phyloP scores from a whole-genome alignment of 2,113 vertebrate genomes.

The Eurypyga helias region DNA sequence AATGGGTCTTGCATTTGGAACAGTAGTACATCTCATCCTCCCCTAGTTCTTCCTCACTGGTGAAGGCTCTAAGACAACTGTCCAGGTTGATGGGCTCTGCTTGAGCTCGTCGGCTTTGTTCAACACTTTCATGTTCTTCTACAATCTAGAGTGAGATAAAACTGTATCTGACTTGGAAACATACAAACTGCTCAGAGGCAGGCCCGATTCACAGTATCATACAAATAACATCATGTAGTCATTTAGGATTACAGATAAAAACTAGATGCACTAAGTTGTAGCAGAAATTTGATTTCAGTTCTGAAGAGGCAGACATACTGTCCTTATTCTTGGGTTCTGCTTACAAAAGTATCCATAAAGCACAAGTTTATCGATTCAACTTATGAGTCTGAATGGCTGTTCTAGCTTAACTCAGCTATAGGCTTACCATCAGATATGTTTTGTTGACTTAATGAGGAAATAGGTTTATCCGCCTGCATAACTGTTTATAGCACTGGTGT shows the following conservation, averaged over 20 bases:
- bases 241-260: neutral
- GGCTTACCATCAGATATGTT: neutral
- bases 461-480: neutral
- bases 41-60: conserved; percentile 94
- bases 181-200: neutral
- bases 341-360: neutral
- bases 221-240: neutral
- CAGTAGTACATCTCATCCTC: conserved; percentile 99
- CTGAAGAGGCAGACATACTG: neutral
- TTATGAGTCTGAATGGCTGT: neutral
- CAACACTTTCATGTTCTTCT: conserved; percentile 95
- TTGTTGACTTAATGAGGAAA: neutral
- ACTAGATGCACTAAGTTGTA: fast-evolving
- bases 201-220: neutral
- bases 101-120: conserved; percentile 91
- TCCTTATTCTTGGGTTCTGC: neutral
- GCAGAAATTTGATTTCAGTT: neutral
- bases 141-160: conserved; percentile 81
- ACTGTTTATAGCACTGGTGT: neutral
- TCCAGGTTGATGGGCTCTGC: conserved; percentile 97
- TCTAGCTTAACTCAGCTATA: neutral
- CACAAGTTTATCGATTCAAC: neutral
- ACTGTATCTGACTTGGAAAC: conserved; percentile 3
- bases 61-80: conserved; percentile 95
- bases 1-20: conserved; percentile 96